Base-by-base conservation (phyloP, 2,888 invertebrate species). In the Tethea ocularis region DNA sequence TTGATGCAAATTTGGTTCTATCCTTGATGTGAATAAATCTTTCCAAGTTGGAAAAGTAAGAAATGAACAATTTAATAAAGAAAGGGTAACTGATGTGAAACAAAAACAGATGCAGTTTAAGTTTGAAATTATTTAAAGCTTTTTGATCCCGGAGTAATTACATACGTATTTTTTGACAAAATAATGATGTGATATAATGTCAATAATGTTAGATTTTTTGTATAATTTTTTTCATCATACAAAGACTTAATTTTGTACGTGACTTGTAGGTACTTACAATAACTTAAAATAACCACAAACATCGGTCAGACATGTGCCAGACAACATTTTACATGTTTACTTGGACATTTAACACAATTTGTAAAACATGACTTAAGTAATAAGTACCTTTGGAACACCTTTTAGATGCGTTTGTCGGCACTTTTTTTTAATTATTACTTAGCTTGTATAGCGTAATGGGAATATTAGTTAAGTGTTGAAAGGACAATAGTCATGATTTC, bases 1-100 rank as follows among this genome's bases (percentile, higher is more conserved):
- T 22, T 33, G 54, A 54, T 33, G 54, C 54, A 33, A 54, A 54
- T 54, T 54, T 36, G n/a, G 54, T 33, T 54, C 33, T 29, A 20
- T 17, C 13, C 22, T 33, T 29, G 8, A 17, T 54, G 22, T 54
- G 13, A 22, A 33, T 33, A 22, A 20, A 54, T 54, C 20, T 46
- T 46, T 38, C n/a, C 2, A 6, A 10, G 20, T 46, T 46, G 10
- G 33, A 46, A 46, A 10, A 15, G 17, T 20, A 46, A 46, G 17
- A 46, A 46, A 20, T 20, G 3, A 20, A 46, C 10, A 15, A 10
- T 17, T 46, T 10, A 17, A 46, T 20, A 20, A 33, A 33, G 33
- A 33, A 33, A 33, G 13, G 33, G 33, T 7, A 13, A 13, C 33
- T 13, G 33, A 13, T 33, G 13, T 33, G 2, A 33, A 13, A 33